Evolutionary conservation across 2,888 invertebrate species (phyloP), one percentile per base, ranked within the genome.

Genomic region (Lasioglossum vierecki): DNA sequence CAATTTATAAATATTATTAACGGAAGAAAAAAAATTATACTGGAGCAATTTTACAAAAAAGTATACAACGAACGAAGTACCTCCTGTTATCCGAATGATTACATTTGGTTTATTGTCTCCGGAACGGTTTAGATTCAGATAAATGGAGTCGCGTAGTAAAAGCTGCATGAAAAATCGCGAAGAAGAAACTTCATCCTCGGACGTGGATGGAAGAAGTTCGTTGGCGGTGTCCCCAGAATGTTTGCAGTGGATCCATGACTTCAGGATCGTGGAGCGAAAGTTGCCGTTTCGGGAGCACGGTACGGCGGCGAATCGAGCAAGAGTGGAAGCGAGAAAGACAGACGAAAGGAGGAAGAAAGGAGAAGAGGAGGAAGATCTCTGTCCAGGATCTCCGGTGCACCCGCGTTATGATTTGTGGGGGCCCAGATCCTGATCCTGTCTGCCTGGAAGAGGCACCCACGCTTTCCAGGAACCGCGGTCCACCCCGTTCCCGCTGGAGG

Each of bases 401-500:
- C 89, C 90, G 92, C 92, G 92, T 92, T 93, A 93, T 93, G 93
- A 93, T 93, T 93, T 93, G 93, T 93, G 90, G 87, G 89, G 91
- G 92, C 90, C 90, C 91, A 93, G 92, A 93, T 93, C 91, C 92
- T 92, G 93, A 93, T 93, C 92, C 93, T 90, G 92, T 92, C 92
- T 88, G 89, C 83, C 83, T 87, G 89, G 91, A 90, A 91, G 91
- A 90, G 88, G 93, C 94, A 93, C 94, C 94, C 93, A 94, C 94
- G 94, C 94, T 93, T 93, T 93, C 94, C 91, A 91, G 91, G 93
- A 93, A 93, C 89, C 90, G 73, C 82, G 72, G 85, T 89, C 88
- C 90, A 70, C 87, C 85, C 85, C 80, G 84, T 79, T 44, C 85
- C 74, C 76, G 76, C 66, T 46, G 35, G 74, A 70, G 39, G 76